phyloP scores from a whole-genome alignment of 2,113 vertebrate species.

The Alces alces region DNA sequence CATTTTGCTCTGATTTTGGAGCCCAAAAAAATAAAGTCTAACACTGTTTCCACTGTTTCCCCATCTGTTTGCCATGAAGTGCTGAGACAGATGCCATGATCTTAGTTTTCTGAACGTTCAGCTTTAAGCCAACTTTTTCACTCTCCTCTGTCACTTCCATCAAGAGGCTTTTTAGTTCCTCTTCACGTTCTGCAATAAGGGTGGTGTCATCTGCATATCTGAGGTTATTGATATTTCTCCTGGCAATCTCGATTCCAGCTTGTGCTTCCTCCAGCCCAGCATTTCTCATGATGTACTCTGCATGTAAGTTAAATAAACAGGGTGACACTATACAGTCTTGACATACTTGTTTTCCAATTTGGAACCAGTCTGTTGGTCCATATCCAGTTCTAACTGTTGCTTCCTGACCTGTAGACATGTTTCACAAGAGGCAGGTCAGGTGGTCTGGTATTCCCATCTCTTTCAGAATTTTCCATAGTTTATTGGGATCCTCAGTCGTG shows the following conservation, averaged over 20 bases:
- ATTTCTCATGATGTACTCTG: neutral
- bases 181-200: neutral
- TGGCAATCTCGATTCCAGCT: neutral
- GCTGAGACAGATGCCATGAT: neutral
- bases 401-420: no score
- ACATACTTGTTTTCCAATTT: no score
- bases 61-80: neutral
- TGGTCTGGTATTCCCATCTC: no score
- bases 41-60: neutral
- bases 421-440: no score
- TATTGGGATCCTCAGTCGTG: no score
- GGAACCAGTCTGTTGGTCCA: no score
- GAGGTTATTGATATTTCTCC: neutral
- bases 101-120: neutral
- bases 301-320: neutral
- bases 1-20: neutral
- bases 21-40: accelerated
- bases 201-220: neutral
- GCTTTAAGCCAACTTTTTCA: neutral
- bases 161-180: neutral
- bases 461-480: no score
- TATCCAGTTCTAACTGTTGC: no score
- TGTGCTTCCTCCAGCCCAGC: neutral
- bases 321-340: neutral
- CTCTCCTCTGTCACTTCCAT: neutral